Evolutionary conservation across 2,888 invertebrate species (phyloP).

Genomic region (Aphodius sticticus): DNA sequence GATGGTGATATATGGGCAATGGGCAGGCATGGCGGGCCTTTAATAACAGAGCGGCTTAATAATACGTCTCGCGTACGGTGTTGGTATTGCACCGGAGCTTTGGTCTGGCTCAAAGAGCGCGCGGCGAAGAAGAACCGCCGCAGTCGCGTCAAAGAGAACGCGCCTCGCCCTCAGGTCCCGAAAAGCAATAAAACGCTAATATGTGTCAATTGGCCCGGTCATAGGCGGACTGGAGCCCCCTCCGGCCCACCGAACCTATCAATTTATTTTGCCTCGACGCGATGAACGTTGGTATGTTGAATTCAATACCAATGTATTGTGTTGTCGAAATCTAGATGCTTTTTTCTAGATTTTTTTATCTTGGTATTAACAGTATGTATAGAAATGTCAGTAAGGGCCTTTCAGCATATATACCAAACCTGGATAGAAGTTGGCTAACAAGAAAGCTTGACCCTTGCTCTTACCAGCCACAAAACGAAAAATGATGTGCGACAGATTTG

Average conservation of each 20-base stretch:
- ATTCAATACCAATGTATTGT: too few relatives aligned
- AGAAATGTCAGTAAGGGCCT: too few relatives aligned
- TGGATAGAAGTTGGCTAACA: too few relatives aligned
- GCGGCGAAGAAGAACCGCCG: conserved; percentile 30
- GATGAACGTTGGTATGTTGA: not conserved
- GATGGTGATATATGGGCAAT: conserved; percentile 59
- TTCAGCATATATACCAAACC: too few relatives aligned
- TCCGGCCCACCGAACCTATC: conserved; percentile 19
- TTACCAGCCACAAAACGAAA: too few relatives aligned
- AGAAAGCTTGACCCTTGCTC: too few relatives aligned
- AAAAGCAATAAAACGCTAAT: conserved; percentile 48
- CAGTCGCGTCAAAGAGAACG: conserved; percentile 35
- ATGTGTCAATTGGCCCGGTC: conserved; percentile 54
- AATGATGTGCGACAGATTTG: too few relatives aligned
- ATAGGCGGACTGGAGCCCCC: conserved; percentile 16
- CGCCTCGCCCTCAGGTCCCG: conserved; percentile 40
- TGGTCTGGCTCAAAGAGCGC: conserved; percentile 42
- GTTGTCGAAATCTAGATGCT: too few relatives aligned
- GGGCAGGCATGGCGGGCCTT: conserved; percentile 57
- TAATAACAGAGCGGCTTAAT: conserved; percentile 60
- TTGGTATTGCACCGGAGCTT: conserved; percentile 49
- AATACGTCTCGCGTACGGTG: conserved; percentile 52
- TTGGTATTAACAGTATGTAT: too few relatives aligned
- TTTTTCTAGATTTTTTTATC: too few relatives aligned
- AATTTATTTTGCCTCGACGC: conserved; percentile 11